phyloP scores from a whole-genome alignment of 2,797 vertebrate genomes.

The Sebastes umbrosus region DNA sequence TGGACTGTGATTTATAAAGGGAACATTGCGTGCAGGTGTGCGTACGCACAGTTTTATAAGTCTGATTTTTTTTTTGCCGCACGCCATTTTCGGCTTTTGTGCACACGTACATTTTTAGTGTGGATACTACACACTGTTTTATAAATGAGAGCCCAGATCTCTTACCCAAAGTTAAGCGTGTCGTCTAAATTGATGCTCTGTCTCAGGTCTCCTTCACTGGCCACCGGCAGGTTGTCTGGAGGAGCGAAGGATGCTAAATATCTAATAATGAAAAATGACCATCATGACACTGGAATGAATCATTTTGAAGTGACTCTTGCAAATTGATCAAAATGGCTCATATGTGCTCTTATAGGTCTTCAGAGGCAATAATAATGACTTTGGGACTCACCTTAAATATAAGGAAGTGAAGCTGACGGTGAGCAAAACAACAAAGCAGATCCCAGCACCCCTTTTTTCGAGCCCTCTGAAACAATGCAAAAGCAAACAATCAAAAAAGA shows the following conservation, averaged over 20 bases:
- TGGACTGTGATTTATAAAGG: too few relatives aligned
- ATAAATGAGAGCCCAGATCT: background rate
- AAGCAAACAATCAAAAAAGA: background rate
- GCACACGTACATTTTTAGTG: too few relatives aligned
- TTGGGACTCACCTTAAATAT: background rate
- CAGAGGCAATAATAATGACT: background rate
- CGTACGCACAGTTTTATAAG: too few relatives aligned
- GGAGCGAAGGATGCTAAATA: too few relatives aligned
- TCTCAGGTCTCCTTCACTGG: fast-evolving
- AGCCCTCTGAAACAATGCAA: background rate
- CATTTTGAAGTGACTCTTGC: background rate
- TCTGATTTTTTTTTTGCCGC: too few relatives aligned
- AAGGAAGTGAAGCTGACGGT: background rate
- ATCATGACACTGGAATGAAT: background rate
- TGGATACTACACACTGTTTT: too few relatives aligned
- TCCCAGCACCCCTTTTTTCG: too few relatives aligned
- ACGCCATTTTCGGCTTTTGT: too few relatives aligned
- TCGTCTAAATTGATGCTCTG: background rate
- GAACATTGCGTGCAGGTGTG: too few relatives aligned
- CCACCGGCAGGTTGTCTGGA: too few relatives aligned
- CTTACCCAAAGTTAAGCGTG: slow-evolving; percentile 30
- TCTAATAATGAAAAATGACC: too few relatives aligned
- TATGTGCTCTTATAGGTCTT: background rate
- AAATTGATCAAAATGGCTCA: fast-evolving
- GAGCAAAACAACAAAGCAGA: background rate